Base-by-base conservation (phyloP, 2,888 invertebrate species). In the Troides aeacus region DNA sequence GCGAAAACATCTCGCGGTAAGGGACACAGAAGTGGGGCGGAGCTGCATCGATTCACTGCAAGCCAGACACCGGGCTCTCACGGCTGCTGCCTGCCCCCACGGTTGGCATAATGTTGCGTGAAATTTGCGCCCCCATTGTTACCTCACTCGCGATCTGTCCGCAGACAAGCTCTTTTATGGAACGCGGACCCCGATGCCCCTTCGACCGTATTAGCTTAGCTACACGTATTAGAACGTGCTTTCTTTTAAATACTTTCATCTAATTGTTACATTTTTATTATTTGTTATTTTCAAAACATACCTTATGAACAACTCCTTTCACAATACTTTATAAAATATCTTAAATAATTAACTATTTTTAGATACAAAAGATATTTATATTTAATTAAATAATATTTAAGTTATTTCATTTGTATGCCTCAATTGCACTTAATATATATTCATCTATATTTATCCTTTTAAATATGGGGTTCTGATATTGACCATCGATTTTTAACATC, bases 71-170 rank as follows among this genome's bases (percentile, higher is more conserved):
- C 76, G 79, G 77, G 76, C 77, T 64, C 75, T 75, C 74, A 75
- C 75, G 74, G 76, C 77, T 74, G 72, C 75, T 75, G 76, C 76
- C 75, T 75, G 76, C 80, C 78, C 78, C 76, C 76, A 70, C 75
- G 66, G 71, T 74, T 80, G 81, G 81, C 87, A 89, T 88, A 91
- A 91, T 90, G 90, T 89, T 87, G 89, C 91, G 90, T 91, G 85
- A 90, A 91, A 90, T 89, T 86, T 83, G 85, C 84, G 81, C 84
- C 82, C 82, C 86, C 78, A 86, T 89, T 89, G 88, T 87, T 88
- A 85, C 85, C 84, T 86, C 81, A 80, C 83, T 75, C 81, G 77
- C 81, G 83, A 80, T 75, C 81, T 82, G 78, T 76, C 79, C 81
- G 81, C 77, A 76, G 72, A 71, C 74, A 72, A 79, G 77, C 73